Evolutionary conservation across 2,113 vertebrate genomes (phyloP), one percentile per base, ranked within the genome.

Genomic region (Serilophus lunatus): DNA sequence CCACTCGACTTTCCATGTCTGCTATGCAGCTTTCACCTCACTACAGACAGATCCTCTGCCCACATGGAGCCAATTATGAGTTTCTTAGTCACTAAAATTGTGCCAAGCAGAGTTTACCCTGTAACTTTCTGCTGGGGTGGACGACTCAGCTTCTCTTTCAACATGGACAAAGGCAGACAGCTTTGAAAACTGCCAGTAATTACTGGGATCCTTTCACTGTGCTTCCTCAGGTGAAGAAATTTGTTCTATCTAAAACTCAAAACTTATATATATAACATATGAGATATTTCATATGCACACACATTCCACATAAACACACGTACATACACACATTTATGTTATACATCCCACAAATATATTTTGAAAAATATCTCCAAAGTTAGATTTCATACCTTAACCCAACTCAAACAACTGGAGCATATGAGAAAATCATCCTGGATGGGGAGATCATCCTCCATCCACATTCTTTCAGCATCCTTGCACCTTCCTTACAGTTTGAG

Each of bases 31-130:
- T 68, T 81, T n/a, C 4, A 0, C 61, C 78, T 85, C 89, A 36
- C 93, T 89, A 82, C 89, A 78, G 74, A 45, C 65, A 78, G 57
- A 91, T 36, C 44, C n/a, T 85, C 78, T 91, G 89, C 94, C 91
- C 82, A 94, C 92, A 77, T 4, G 1, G 26, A 88, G 81, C 18
- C 93, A 70, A 38, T 83, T 82, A 57, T 3, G 63, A 87, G 35
- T 25, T 83, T 59, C 85, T 94, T 68, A 94, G 81, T 87, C 87
- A 90, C 54, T 12, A 65, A 54, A 86, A 51, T 77, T 8, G 54
- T 13, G 44, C 53, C 79, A 91, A 91, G 71, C 50, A 88, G 82
- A 81, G 93, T 92, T 86, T 75, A 91, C 77, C 49, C 86, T 49
- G 18, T 13, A 88, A 74, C 90, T 64, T 93, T 81, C 84, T 91